phyloP scores from a whole-genome alignment of 1,140 invertebrate species.

The Listronotus bonariensis region DNA sequence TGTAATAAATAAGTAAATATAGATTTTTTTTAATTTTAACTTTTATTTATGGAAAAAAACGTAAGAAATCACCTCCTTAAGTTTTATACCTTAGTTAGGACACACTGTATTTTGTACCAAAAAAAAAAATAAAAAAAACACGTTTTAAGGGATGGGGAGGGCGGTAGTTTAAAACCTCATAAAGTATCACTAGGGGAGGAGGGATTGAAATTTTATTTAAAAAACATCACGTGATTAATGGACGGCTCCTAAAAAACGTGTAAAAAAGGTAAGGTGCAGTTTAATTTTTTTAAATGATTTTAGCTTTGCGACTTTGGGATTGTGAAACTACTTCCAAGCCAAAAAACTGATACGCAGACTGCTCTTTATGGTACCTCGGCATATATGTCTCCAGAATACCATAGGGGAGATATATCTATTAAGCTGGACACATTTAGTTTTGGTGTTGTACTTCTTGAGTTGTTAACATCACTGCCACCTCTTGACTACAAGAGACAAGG shows the following conservation, averaged over 20 bases:
- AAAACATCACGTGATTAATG: too few species aligned
- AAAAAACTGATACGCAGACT: constrained; percentile 57
- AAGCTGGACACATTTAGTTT: constrained; percentile 79
- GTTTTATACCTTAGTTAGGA: too few species aligned
- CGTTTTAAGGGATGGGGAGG: too few species aligned
- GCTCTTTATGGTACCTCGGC: constrained; percentile 70
- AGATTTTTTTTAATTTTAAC: too few species aligned
- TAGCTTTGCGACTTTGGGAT: constrained; percentile 78
- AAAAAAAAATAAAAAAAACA: too few species aligned
- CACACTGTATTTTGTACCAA: too few species aligned
- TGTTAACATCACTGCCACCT: constrained; percentile 69
- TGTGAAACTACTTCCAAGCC: constrained; percentile 61
- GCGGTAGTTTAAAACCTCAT: too few species aligned
- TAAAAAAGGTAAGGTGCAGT: not conserved
- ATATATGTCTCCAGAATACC: constrained; percentile 79
- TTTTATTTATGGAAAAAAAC: too few species aligned
- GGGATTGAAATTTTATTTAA: too few species aligned
- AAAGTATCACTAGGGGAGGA: too few species aligned
- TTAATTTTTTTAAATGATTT: constrained; percentile 1
- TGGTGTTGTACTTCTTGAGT: constrained; percentile 75
- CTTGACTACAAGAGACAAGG: constrained; percentile 62
- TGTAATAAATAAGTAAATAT: too few species aligned
- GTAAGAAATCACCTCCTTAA: too few species aligned
- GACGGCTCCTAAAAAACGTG: not conserved
- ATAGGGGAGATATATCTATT: constrained; percentile 67